Base-by-base conservation (phyloP, 64 coral and sea anemone species). In the Acropora yongei region DNA sequence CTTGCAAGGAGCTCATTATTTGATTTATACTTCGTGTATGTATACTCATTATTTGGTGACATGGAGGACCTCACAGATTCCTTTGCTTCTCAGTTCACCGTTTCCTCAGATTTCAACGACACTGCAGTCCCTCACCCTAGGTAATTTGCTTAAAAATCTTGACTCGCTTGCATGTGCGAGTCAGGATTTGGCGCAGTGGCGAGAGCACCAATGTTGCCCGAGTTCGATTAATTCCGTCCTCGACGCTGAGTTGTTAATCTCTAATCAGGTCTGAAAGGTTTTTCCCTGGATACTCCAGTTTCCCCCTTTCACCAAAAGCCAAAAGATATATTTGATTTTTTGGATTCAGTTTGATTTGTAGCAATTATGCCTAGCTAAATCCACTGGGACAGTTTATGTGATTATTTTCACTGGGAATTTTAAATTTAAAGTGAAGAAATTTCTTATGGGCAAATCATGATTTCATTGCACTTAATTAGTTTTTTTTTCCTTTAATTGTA, bases 91-190 rank as follows among this genome's bases (percentile, higher is more conserved):
- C 49, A 82, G 17, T 98, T 98, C 68, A 89, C 90, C 13, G 93
- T 98, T 77, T 98, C 96, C 30, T 90, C 77, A 14, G 93, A 95
- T 53, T 87, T 90, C 19, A 98, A 98, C 57, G 93, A 98, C 44
- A 95, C 96, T 20, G 86, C 96, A 75, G 90, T 90, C 1, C 93
- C 93, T 81, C 96, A 98, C 78, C 96, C 96, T 2, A 94, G 96
- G 96, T 98, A 14, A 47, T n/a, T 9, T 6, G 51, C 11, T 20
- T 20, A 30, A 30, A 30, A 30, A 30, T 30, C 30, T 30, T 30
- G 30, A 30, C 30, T 30, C 30, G 30, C 30, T 30, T 30, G 30
- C 30, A 30, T 30, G 30, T 30, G 30, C 30, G 30, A 30, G 30
- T 30, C 30, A 30, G 30, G 30, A 30, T 30, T 30, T 30, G 30